Evolutionary conservation across 2,113 vertebrate species (phyloP).

Genomic region (Ranitomeya imitator): DNA sequence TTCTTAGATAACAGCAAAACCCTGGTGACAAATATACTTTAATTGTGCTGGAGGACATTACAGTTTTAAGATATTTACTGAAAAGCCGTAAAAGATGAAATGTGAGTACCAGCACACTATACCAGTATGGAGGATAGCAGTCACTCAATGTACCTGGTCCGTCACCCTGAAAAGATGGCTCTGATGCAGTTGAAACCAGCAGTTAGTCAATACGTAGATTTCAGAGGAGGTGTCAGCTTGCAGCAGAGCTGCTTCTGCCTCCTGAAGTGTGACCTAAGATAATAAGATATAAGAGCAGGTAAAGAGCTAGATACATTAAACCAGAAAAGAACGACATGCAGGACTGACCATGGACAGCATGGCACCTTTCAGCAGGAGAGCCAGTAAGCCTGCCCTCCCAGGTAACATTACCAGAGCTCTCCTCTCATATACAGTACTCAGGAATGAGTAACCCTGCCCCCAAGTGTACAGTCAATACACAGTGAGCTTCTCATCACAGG

Average conservation of each 20-base stretch:
- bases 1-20: no score
- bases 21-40: no score
- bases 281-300: background rate
- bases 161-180: constrained; percentile 16
- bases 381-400: no score
- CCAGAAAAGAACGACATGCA: no score
- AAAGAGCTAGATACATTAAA: background rate
- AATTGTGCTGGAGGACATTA: background rate
- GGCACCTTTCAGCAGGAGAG: no score
- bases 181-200: background rate
- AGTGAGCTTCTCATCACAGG: no score
- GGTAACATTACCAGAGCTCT: no score
- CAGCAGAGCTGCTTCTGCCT: constrained; percentile 70
- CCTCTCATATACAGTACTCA: no score
- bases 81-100: background rate
- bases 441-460: no score
- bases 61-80: no score
- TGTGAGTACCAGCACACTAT: background rate
- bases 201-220: constrained; percentile 61
- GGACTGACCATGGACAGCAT: no score
- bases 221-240: constrained; percentile 59
- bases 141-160: constrained; percentile 6
- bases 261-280: constrained; percentile 70
- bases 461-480: no score
- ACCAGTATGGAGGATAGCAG: background rate